Evolutionary conservation across 2,888 invertebrate species (phyloP), one percentile per base, ranked within the genome.

Genomic region (Teleiodes luculella): DNA sequence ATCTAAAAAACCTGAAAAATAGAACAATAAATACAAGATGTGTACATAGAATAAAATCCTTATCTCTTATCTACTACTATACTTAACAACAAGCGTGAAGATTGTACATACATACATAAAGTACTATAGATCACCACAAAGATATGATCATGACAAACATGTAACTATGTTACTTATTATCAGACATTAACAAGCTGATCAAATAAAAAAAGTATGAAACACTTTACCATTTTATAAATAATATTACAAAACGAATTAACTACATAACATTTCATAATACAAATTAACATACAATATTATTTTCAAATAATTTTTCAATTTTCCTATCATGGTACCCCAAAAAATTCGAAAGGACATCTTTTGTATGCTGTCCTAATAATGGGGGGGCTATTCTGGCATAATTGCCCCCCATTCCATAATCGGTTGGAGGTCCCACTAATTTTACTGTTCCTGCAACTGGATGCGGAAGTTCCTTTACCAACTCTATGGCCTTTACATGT

Each of bases 391-490:
- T 86, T 55, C 95, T 91, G 0, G 94, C 92, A 59, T 84, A 79
- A 72, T 96, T 96, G 0, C 91, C 91, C 0, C 94, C 93, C 50
- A 91, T 91, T 65, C 95, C 95, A 74, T 93, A 98, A 43, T 90
- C 91, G 0, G 98, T 98, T 0, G 98, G 94, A 1, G 98, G 97
- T 0, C 96, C 97, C 41, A 97, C 95, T 4, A 96, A 81, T 75
- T 94, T 95, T 2, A 98, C 86, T 13, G 75, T 80, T 0, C 95
- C 96, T 18, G 93, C 93, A 30, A 86, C 86, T 0, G 94, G 90
- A 81, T 97, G 96, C 0, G 90, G 74, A 58, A 96, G 62, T 56
- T 92, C 92, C 76, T 95, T 92, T 0, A 96, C 95, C 53, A 96
- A 73, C n/a, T 87, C 91, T 57, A 94, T 93, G 1, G 91, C 90